A percentile compares a stretch with the other conserved stretches of the same genome.
Evolutionary conservation across 2,113 vertebrate species (phyloP).

Genomic region (Hydropotes inermis): DNA sequence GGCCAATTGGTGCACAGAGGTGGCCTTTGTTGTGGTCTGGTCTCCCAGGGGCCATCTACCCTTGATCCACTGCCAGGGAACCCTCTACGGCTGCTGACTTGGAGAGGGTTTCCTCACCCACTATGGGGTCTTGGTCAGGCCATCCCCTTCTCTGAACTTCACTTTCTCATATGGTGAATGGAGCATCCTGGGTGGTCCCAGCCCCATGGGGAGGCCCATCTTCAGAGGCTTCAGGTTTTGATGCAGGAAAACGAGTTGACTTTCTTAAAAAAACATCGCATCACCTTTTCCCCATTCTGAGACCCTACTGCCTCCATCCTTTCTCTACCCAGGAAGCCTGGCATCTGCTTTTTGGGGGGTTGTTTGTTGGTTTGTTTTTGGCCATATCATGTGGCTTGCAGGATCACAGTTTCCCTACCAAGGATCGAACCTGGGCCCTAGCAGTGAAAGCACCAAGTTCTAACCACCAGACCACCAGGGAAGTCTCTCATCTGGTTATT

Average conservation of each 20-base stretch:
- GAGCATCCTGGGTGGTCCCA: neutral
- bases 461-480: neutral
- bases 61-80: too few relatives aligned
- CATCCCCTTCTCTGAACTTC: neutral
- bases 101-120: neutral
- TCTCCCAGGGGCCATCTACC: neutral
- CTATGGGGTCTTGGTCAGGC: rapidly evolving
- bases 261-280: neutral
- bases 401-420: neutral
- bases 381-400: neutral
- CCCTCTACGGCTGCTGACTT: neutral
- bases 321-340: neutral
- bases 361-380: neutral
- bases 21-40: neutral
- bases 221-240: neutral
- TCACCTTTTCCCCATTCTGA: neutral
- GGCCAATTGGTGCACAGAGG: neutral
- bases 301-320: neutral
- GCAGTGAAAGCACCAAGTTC: neutral
- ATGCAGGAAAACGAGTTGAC: neutral
- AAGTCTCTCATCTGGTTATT: neutral
- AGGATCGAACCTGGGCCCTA: neutral
- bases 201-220: neutral
- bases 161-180: neutral
- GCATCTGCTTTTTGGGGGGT: neutral